Evolutionary conservation across 1,140 invertebrate genomes (phyloP), one percentile per base, ranked within the genome.

Genomic region (Drosophila virilis): DNA sequence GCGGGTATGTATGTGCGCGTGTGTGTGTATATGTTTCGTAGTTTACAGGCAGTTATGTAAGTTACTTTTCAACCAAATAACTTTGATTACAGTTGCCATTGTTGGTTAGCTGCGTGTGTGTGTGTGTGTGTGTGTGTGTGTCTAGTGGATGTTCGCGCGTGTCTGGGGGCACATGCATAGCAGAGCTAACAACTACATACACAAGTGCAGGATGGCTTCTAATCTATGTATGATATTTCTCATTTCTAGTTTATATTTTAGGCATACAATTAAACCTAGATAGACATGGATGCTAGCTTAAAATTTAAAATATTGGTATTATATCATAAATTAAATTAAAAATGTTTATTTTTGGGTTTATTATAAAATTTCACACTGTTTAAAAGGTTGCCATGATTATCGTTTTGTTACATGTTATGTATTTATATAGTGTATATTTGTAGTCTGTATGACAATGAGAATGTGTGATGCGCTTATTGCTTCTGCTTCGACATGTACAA

Each of bases 281-380:
- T 70, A 74, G 69, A 71, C 78, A 82, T 52, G 59, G 76, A 67
- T 79, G 73, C 28, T 72, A 58, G 50, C 81, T 85, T 81, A 76
- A 51, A 51, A 60, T 51, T 81, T 57, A 79, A 46, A 68, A 51
- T 70, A 46, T 76, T 35, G 2, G 38, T 66, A 32, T 59, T 59
- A 0, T 58, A 54, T 66, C 50, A 35, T 67, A 73, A 74, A 82
- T 82, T 48, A 78, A 86, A 86, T 78, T 54, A 88, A 82, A 84
- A 86, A 80, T 60, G 70, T 28, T 48, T 48, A 4, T 28, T 28
- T 83, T 79, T 38, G 62, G 68, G 72, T 86, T 86, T 86, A 88
- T 83, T 86, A 72, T 88, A 62, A 83, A 88, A 82, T 68, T 88
- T 79, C 72, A 86, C 76, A 83, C 66, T 59, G 13, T 68, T 80